Evolutionary conservation across 1,140 invertebrate genomes (phyloP).

Genomic region (Globodera rostochiensis): DNA sequence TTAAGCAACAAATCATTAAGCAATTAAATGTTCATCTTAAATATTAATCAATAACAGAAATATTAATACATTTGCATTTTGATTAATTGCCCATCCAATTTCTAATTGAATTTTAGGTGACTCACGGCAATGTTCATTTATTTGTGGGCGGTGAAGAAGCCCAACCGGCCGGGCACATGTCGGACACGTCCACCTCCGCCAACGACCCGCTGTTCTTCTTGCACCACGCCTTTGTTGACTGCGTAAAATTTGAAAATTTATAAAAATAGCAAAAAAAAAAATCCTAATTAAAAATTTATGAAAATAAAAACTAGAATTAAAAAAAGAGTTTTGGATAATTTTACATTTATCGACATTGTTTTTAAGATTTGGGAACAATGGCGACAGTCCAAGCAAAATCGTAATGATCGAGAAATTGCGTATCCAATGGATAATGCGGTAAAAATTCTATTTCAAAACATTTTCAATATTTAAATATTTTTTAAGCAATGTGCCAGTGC

Average conservation of each 20-base stretch:
- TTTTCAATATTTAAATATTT: background rate
- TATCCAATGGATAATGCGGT: conserved; percentile 47
- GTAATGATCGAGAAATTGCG: conserved; percentile 46
- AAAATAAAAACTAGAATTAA: background rate
- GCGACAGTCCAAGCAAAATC: conserved; percentile 19
- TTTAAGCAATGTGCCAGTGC: conserved; percentile 52
- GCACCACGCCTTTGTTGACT: conserved; percentile 66
- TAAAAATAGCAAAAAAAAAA: conserved; percentile 36
- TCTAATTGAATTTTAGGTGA: too few relatives aligned
- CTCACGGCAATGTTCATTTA: conserved; percentile 62
- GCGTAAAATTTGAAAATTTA: conserved; percentile 31
- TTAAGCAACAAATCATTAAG: background rate
- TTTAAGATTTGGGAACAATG: conserved; percentile 44
- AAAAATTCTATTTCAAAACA: background rate
- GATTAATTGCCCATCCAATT: too few relatives aligned
- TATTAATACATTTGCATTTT: too few relatives aligned
- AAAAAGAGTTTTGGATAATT: background rate
- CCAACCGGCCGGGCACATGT: conserved; percentile 42
- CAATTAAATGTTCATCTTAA: too few relatives aligned
- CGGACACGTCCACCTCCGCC: conserved; percentile 42
- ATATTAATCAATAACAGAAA: too few relatives aligned
- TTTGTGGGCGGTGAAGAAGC: conserved; percentile 59
- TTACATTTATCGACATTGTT: background rate
- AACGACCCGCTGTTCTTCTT: conserved; percentile 54
- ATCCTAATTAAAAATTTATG: background rate